A percentile compares a stretch with the other conserved stretches of the same genome.
Conservation (phyloP, 2,888 invertebrate genomes). For the Chrysomela aeneicollis region DNA sequence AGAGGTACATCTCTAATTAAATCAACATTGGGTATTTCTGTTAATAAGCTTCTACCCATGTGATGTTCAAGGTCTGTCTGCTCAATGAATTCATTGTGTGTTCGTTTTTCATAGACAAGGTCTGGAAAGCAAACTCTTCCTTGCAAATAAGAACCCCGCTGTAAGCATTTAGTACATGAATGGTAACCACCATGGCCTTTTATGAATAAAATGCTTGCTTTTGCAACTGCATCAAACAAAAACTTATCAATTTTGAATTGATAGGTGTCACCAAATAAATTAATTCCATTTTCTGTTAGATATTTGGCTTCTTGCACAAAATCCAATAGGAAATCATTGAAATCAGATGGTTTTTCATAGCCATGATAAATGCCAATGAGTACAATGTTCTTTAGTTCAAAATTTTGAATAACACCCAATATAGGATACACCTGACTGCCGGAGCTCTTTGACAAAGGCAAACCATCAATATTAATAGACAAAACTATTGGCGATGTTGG, state of each 20-base stretch:
- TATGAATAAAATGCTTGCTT: background rate
- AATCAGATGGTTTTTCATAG: background rate
- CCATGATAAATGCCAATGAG: conserved; percentile 5
- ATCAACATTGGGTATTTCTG: conserved; percentile 19
- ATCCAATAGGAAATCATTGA: background rate
- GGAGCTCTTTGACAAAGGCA: too few relatives aligned
- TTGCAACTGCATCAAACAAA: background rate
- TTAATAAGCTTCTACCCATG: conserved; percentile 10
- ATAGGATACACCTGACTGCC: too few relatives aligned
- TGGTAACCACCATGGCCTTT: background rate
- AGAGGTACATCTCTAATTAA: conserved; percentile 22
- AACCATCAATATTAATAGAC: too few relatives aligned
- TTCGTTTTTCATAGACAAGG: conserved; percentile 6
- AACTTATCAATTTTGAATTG: background rate
- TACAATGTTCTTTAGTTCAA: background rate
- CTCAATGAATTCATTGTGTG: conserved; percentile 2
- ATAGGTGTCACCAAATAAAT: background rate
- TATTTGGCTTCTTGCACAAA: background rate
- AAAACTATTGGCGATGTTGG: too few relatives aligned
- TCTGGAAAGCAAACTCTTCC: background rate
- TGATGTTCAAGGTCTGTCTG: conserved; percentile 13
- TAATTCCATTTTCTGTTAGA: background rate
- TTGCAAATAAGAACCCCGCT: background rate
- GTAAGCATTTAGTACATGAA: background rate
- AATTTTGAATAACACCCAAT: too few relatives aligned